Percentiles rank a stretch among this genome's conserved stretches.
phyloP scores from a whole-genome alignment of 2,797 vertebrate species.

The Molossus alvarezi region DNA sequence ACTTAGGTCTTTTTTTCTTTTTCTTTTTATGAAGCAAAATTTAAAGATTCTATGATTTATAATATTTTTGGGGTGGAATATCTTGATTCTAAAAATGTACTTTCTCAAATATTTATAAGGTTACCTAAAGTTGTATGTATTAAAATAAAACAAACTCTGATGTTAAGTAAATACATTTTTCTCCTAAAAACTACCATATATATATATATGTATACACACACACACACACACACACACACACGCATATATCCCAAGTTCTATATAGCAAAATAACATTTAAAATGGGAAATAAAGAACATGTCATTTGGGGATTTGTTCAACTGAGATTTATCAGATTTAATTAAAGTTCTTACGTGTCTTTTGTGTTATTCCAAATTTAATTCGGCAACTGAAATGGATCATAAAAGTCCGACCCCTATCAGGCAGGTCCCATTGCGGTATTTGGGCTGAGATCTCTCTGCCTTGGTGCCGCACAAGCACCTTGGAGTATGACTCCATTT shows the following conservation, averaged over 20 bases:
- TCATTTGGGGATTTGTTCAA: not conserved
- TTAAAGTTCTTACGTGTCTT: not conserved
- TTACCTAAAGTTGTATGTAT: not conserved
- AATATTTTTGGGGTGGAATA: not conserved
- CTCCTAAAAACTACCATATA: not conserved
- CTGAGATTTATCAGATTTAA: not conserved
- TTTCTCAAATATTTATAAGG: not conserved
- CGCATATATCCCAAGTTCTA: not conserved
- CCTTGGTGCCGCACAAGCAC: not conserved
- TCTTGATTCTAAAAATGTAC: not conserved
- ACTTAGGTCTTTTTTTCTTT: not conserved
- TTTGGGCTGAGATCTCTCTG: not conserved
- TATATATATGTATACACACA: too few relatives aligned
- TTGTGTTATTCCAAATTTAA: not conserved
- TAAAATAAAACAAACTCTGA: constrained; percentile 6
- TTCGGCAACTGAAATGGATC: not conserved
- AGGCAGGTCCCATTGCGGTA: not conserved
- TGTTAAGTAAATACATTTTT: not conserved
- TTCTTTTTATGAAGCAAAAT: not conserved
- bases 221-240: too few relatives aligned
- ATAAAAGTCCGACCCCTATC: not conserved
- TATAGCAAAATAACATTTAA: not conserved
- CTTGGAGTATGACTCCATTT: not conserved
- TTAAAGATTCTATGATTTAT: not conserved
- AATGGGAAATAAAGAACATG: not conserved